Base-by-base conservation (phyloP, 2,888 invertebrate genomes). In the Lacanobia oleracea region DNA sequence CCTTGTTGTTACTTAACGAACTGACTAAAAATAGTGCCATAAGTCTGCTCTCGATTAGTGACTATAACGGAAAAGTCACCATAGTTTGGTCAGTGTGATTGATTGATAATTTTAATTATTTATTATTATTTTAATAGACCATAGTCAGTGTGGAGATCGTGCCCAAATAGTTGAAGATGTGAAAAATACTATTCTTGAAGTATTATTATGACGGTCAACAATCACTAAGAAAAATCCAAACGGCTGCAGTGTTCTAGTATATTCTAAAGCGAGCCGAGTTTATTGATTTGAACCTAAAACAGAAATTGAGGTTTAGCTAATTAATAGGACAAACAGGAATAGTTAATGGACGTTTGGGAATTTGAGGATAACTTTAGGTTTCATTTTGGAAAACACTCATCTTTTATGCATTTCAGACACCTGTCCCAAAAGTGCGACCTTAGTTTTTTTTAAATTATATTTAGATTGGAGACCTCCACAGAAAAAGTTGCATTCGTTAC, bases 261-360 rank as follows among this genome's bases (percentile, higher is more conserved):
- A 78, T 63, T 82, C 66, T 64, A 48, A 60, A 21, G 54, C 12
- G 63, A 48, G 51, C 63, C 37, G 43, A 9, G 61, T 51, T 56
- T 60, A 85, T 75, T 67, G 81, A 70, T 79, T 68, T 62, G 27
- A 48, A 60, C 61, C 63, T 67, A 56, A 69, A 65, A 63, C 53
- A 56, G 27, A 67, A 59, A 64, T 79, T 33, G 16, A 33, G 33
- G 60, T 63, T 72, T 57, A 62, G 48, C 57, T 75, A 75, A 79
- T 78, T 82, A 82, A 78, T 79, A 63, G 53, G 60, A 40, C 72
- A 67, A 64, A 54, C 66, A 33, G 60, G 66, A 82, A 82, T 71
- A 60, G 37, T 18, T 56, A 64, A 78, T 59, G 2, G 43, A 18
- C 59, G 16, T 21, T 59, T 40, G 21, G 40, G 21, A 40, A 43